Base-by-base conservation (phyloP, 1,140 invertebrate species). In the Lasioglossum baleicum region DNA sequence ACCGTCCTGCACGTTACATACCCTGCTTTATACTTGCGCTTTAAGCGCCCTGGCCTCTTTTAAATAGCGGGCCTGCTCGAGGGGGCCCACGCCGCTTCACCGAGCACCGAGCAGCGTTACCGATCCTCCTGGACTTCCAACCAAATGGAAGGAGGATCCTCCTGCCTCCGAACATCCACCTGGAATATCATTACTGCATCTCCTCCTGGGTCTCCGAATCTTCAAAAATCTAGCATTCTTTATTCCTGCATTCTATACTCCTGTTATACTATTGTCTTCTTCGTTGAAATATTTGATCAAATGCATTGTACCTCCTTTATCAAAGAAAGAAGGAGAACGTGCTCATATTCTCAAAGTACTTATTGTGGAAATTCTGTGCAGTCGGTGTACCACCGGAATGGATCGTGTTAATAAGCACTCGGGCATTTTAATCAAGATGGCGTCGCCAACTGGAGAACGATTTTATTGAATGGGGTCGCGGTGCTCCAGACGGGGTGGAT, bases 31-130 rank as follows among this genome's bases (percentile, higher is more conserved):
- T 90, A 88, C 88, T 89, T 85, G 86, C 85, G 90, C 88, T 90
- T 90, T 88, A 88, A 89, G 85, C 88, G 84, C 82, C 75, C 81
- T 90, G 84, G 87, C 83, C 89, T 89, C 85, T 89, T 90, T 90
- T 90, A 90, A 90, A 89, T 89, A 90, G 88, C 83, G 75, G 75
- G 31, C 68, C 84, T 78, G 76, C 58, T 42, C 51, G 51, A 31
- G 53, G 35, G 8, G 70, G 56, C 63, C 79, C 58, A 68, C 82
- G 82, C 77, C 74, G 65, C 44, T 48, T 11, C 44, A 13, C 10
- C 44, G 44, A 48, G 44, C 44, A 35, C 81, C 84, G 83, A 66
- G 73, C 74, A 83, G 67, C 84, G 82, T 85, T 82, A 78, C 82
- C 65, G 64, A 60, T 61, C 42, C 65, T 40, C 65, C 17, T 67